Evolutionary conservation across 2,888 invertebrate genomes (phyloP), one percentile per base, ranked within the genome.

Genomic region (Dorcus parallelipipedus): DNA sequence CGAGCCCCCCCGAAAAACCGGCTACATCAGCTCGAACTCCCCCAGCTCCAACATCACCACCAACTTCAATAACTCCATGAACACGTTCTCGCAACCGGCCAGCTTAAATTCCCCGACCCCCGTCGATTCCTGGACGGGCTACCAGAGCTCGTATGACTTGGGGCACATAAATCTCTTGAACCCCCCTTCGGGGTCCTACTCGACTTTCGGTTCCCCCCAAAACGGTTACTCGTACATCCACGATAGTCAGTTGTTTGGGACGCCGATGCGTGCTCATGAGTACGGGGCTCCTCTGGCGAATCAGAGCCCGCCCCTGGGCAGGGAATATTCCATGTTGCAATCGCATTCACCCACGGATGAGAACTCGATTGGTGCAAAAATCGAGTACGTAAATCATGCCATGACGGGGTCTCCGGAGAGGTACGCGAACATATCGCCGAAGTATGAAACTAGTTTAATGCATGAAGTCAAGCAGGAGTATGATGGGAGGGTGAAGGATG

Each of bases 1-100:
- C 40, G 95, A 95, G 74, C 95, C 95, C 1, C 95, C 95, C 0
- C 84, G 95, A 40, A 95, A 95, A 78, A 93, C 92, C 0, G 91
- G 89, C 39, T 87, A 88, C 81, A 84, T 90, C 71, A 87, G 86
- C 56, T 85, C 88, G 3, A 87, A 84, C 69, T 84, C 85, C 0
- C 88, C 88, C 0, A 86, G 86, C 67, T 86, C 89, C 2, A 86
- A 84, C 47, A 74, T 79, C 52, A 67, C 73, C 10, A 68, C 72
- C 26, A 77, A 75, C 23, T 76, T 82, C 63, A 82, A 80, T 74
- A 81, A 80, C 68, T 85, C 85, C 38, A 73, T 87, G 53, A 80
- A 80, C 38, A 86, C 2, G 74, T 81, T 51, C 78, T 80, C 66
- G 78, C 87, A 65, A 79, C 81, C 58, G 81, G 87, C 59, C 61